phyloP scores from a whole-genome alignment of 2,888 invertebrate species.

The Cyaniris semiargus region DNA sequence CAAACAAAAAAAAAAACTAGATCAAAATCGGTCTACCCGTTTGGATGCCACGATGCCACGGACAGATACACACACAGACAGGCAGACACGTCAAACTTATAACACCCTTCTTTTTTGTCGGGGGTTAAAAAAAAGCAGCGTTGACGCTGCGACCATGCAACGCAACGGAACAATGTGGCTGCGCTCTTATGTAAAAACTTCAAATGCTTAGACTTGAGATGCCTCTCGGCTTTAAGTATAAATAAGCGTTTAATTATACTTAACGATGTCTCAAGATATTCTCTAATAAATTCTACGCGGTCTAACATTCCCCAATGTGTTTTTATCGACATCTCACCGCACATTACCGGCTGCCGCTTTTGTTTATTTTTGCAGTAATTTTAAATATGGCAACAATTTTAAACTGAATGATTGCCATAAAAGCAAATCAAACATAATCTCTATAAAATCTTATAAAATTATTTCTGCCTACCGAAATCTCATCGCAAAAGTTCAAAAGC shows the following conservation, averaged over 20 bases:
- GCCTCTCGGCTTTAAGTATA: constrained; percentile 22
- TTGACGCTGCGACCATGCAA: not conserved
- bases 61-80: no score
- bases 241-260: constrained; percentile 26
- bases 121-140: no score
- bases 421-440: not conserved
- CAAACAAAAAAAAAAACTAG: no score
- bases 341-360: not conserved
- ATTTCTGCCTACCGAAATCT: not conserved
- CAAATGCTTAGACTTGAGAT: constrained; percentile 19
- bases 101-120: no score
- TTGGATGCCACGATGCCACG: no score
- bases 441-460: not conserved
- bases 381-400: not conserved
- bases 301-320: constrained; percentile 21
- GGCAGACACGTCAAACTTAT: no score
- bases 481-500: not conserved
- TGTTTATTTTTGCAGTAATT: not conserved
- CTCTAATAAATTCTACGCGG: constrained; percentile 27
- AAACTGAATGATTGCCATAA: not conserved
- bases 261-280: constrained; percentile 8
- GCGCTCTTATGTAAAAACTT: constrained; percentile 7
- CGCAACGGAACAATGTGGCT: not conserved
- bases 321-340: constrained; percentile 5
- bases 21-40: no score